Base-by-base conservation (phyloP, 2,888 invertebrate species). In the Cheilosia impressa region DNA sequence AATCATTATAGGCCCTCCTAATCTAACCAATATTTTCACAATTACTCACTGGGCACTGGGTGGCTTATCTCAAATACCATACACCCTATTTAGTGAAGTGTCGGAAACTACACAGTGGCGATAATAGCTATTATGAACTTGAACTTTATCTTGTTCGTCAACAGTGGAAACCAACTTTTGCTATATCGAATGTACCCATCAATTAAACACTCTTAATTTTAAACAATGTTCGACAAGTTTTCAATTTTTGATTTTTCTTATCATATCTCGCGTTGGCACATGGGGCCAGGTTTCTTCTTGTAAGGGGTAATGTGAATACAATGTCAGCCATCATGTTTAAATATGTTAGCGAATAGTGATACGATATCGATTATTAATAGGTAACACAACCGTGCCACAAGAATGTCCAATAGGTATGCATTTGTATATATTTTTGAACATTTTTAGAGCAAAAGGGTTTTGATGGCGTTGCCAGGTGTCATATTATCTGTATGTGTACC, bases 261-360 rank as follows among this genome's bases (percentile, higher is more conserved):
- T 75, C 75, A 43, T 17, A 62, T 53, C 10, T 55, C 5, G 24
- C 22, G 22, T 62, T 72, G 60, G 13, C 50, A 71, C 38, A 69
- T 17, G 45, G 68, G 10, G 3, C 22, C 13, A 24, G 15, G 7
- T n/a, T 63, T 57, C 47, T 60, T 17, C 41, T 73, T 81, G 75
- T 69, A 45, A n/a, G 15, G 17, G 47, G 65, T 81, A 81, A 81
- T 81, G 81, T 65, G 81, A 81, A 76, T 81, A 71, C 75, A 60
- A 65, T 81, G 81, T 81, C 31, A 43, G 10, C 52, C 72, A 66
- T 53, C 19, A 34, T 79, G 63, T 65, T 2, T 50, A 50, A 60
- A 58, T 66, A 66, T 69, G 50, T 69, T 53, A 38, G 22, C 52
- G 34, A 52, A 41, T 27, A 47, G 47, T 66, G 60, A 53, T 45